Percentiles rank a stretch among this genome's conserved stretches.
phyloP scores from a whole-genome alignment of 30 jellyfish, hydroid and myxozoan species.

The Aurelia aurita region DNA sequence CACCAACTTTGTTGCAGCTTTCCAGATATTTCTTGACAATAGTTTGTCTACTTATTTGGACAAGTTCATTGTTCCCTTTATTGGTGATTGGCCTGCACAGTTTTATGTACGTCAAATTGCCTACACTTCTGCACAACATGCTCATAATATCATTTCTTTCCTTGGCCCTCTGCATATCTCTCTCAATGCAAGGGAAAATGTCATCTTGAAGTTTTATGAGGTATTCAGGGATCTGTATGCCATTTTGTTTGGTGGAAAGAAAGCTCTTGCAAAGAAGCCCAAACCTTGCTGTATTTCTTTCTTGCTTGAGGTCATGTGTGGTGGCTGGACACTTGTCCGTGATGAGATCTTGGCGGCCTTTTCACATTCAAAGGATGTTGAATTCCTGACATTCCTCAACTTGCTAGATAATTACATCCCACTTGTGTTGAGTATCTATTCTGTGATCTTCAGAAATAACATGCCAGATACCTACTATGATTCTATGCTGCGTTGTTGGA shows the following conservation, averaged over 20 bases:
- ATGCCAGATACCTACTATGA: neutral
- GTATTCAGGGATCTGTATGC: conserved; percentile 19
- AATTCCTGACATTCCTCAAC: neutral
- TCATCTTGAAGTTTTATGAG: neutral
- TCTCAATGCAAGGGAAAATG: conserved; percentile 32
- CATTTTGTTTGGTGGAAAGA: conserved; percentile 12
- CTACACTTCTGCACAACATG: too few relatives aligned
- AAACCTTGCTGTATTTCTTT: conserved; percentile 6
- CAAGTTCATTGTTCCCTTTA: neutral
- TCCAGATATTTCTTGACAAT: neutral
- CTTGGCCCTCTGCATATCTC: too few relatives aligned
- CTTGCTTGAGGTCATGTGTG: neutral
- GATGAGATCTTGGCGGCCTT: neutral
- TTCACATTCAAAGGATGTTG: conserved; percentile 7
- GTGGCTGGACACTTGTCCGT: conserved; percentile 17
- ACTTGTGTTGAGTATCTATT: neutral
- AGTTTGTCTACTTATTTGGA: neutral
- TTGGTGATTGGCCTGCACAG: conserved; percentile 60
- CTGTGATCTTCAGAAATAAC: too few relatives aligned
- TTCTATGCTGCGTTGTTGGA: neutral
- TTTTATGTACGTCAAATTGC: too few relatives aligned
- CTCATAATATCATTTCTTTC: too few relatives aligned
- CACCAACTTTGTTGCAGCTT: conserved; percentile 8
- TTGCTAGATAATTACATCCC: conserved; percentile 31
- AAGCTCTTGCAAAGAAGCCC: conserved; percentile 11